These are phyloP conservation scores for Hydrocynus forskahlii DNA, from an alignment of 2,797 vertebrate genomes.

Conservation along the genomic window DNA sequence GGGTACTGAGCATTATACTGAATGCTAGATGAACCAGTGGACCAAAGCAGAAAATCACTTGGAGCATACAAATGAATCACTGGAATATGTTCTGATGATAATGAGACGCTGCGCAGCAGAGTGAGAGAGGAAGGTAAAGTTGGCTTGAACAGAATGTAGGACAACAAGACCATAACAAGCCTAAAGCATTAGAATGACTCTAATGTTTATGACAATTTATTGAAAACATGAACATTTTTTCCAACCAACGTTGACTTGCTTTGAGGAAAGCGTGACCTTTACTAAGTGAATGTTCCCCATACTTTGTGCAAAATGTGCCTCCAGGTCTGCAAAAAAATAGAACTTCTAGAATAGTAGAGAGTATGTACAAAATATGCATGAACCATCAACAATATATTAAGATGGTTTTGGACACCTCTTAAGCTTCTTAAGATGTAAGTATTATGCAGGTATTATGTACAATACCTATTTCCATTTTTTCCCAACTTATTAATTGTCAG, in stretches of 20 bases:
- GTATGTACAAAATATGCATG: neutral
- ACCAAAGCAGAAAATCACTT: slow-evolving; percentile 1
- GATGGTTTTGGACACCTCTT: neutral
- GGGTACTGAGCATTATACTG: neutral
- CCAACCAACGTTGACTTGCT: slow-evolving; percentile 17
- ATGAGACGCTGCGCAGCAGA: slow-evolving; percentile 2
- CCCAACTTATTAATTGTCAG: no score
- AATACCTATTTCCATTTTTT: no score
- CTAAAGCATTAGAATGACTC: slow-evolving; percentile 21
- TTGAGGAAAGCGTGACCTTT: slow-evolving; percentile 37
- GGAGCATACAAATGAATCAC: slow-evolving; percentile 35
- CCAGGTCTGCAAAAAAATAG: neutral
- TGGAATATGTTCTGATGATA: slow-evolving; percentile 34
- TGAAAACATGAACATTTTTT: neutral
- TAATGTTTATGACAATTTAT: slow-evolving; percentile 30
- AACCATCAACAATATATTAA: neutral
- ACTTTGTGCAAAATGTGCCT: slow-evolving; percentile 5
- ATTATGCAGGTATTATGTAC: no score
- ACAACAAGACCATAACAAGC: slow-evolving; percentile 40
- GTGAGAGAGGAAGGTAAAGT: neutral
- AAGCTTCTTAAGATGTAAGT: no score
- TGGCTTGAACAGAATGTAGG: slow-evolving; percentile 15
- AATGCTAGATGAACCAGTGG: slow-evolving; percentile 40
- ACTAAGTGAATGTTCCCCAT: neutral
- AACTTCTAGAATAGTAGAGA: neutral